Evolutionary conservation across 2,888 invertebrate genomes (phyloP).

Genomic region (Azorinus chamasolen): DNA sequence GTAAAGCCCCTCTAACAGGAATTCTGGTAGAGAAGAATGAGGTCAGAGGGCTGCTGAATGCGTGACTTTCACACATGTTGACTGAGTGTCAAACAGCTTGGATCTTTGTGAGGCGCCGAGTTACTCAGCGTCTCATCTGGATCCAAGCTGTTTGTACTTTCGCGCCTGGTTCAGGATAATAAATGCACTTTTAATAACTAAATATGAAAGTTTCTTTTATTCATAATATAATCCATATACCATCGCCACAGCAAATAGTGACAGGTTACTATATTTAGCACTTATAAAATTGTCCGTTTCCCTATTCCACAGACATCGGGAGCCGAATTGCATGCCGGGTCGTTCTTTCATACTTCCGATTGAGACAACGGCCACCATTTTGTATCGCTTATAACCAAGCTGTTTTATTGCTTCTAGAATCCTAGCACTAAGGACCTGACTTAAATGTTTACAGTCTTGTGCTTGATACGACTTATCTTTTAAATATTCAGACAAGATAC

Average conservation of each 20-base stretch:
- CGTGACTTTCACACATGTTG: too few species aligned
- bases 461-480: slow-evolving; percentile 74
- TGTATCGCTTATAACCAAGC: slow-evolving; percentile 74
- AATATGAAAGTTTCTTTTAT: slow-evolving; percentile 28
- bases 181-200: too few species aligned
- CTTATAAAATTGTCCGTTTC: slow-evolving; percentile 83
- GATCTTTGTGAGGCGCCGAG: too few species aligned
- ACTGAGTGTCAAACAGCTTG: too few species aligned
- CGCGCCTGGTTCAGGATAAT: too few species aligned
- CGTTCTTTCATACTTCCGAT: slow-evolving; percentile 80
- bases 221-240: slow-evolving; percentile 81
- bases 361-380: slow-evolving; percentile 83
- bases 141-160: too few species aligned
- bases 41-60: too few species aligned
- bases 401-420: slow-evolving; percentile 78
- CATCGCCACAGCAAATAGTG: slow-evolving; percentile 83
- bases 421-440: slow-evolving; percentile 75
- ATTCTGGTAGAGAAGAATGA: too few species aligned
- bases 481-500: slow-evolving; percentile 65
- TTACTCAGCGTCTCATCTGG: too few species aligned
- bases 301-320: slow-evolving; percentile 83
- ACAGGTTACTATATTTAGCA: slow-evolving; percentile 81
- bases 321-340: slow-evolving; percentile 83
- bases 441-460: slow-evolving; percentile 71
- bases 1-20: too few species aligned